Evolutionary conservation across 2,797 vertebrate genomes (phyloP), one percentile per base, ranked within the genome.

Genomic region (Galago senegalensis): DNA sequence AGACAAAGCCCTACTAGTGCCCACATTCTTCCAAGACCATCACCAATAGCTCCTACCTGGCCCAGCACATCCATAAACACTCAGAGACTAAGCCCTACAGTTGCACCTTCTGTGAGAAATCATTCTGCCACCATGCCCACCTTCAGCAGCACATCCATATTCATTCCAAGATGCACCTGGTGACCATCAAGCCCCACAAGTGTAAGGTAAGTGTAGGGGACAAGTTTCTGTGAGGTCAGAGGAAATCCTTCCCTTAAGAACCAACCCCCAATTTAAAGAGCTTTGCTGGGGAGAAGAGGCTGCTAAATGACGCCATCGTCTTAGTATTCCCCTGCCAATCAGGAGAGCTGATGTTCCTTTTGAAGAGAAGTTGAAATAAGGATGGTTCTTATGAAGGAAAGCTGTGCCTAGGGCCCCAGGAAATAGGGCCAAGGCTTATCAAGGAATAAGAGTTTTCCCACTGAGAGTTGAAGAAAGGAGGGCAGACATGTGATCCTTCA

Each of bases 1-100:
- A 99, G 99, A 99, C 99, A 98, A 99, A 99, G 98, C 99, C 99
- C 94, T 99, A 99, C 98, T 99, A 99, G 99, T 99, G 99, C 99
- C 99, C 99, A 94, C 99, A 99, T 97, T 99, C 99, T 98, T 99
- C 99, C 87, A 99, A 99, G 99, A 99, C 99, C 86, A 99, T 99
- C 97, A 99, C 99, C 98, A 99, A 99, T 99, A 99, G 99, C 96
- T 99, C 99, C 98, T 99, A 99, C 98, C 98, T 99, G 99, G 99
- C 99, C 97, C 99, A 99, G 98, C 99, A 99, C 98, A 97, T 99
- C 97, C 99, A 99, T 94, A 99, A 99, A 98, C 99, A 99, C 98
- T 99, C 99, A 0, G 99, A 99, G 96, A 99, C 99, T 98, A 99
- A 99, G 98, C 99, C 99, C 91, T 99, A 99, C 98, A 99, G 99